These are phyloP conservation scores for Cydia pomonella DNA, from an alignment of 1,140 invertebrate species.

Conservation along the genomic window DNA sequence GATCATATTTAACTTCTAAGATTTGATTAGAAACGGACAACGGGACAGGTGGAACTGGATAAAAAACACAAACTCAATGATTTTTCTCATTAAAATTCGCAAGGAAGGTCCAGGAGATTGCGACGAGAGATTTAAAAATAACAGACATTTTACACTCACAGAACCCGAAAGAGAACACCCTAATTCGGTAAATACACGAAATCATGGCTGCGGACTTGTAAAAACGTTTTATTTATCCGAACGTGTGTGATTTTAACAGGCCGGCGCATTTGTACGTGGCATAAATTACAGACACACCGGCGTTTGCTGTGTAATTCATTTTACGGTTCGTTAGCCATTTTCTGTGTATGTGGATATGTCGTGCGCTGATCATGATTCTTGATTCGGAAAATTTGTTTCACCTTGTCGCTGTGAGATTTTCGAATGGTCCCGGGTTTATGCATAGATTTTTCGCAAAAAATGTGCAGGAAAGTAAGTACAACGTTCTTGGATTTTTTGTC, in stretches of 20 bases:
- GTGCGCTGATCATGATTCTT: constrained; percentile 24
- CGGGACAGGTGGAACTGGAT: constrained; percentile 1
- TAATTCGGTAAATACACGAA: constrained; percentile 27
- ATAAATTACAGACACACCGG: constrained; percentile 42
- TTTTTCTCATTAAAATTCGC: constrained; percentile 1
- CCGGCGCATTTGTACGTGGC: constrained; percentile 37
- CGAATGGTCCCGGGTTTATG: background rate
- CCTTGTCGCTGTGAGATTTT: constrained; percentile 29
- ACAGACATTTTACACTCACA: constrained; percentile 4
- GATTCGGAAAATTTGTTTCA: constrained; percentile 16
- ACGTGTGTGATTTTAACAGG: constrained; percentile 38
- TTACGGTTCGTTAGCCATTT: constrained; percentile 47
- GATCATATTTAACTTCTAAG: background rate
- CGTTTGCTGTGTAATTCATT: constrained; percentile 49
- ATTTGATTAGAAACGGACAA: background rate
- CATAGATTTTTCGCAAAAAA: background rate
- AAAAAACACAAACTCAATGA: background rate
- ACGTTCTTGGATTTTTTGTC: background rate
- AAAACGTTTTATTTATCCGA: constrained; percentile 33
- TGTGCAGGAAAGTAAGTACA: background rate
- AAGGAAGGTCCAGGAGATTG: background rate
- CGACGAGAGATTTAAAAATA: background rate
- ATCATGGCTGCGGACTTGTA: constrained; percentile 23
- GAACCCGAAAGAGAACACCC: constrained; percentile 19
- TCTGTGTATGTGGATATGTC: constrained; percentile 32